These are phyloP conservation scores for Adrianichthys oophorus DNA, from an alignment of 2,797 vertebrate genomes.

Conservation along the genomic window DNA sequence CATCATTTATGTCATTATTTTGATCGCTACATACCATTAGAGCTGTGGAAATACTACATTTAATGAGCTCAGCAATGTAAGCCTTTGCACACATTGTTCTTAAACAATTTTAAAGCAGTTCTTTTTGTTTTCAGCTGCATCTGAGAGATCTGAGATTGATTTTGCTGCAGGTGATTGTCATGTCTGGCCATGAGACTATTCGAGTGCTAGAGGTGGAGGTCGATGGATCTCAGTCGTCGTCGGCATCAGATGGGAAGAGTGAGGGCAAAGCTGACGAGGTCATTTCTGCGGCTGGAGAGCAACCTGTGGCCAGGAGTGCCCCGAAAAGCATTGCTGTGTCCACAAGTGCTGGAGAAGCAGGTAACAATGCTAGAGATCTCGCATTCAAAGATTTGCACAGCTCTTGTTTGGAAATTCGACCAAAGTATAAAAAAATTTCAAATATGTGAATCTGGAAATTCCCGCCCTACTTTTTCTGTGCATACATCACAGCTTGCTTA, in stretches of 20 bases:
- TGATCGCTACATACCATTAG: constrained; percentile 7
- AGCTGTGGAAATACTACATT: constrained; percentile 5
- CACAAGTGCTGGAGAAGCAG: constrained; percentile 49
- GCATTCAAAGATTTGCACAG: no score
- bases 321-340: constrained; percentile 43
- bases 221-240: constrained; percentile 75
- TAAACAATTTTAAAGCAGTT: not conserved
- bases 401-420: no score
- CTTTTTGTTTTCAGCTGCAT: not conserved
- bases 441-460: no score
- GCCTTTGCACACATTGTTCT: not conserved
- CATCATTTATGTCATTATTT: constrained; percentile 25
- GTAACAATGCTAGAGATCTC: constrained; percentile 42
- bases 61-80: constrained; percentile 2
- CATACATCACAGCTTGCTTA: not conserved
- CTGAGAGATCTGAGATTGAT: constrained; percentile 5
- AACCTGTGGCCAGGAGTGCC: constrained; percentile 32
- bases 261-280: constrained; percentile 60
- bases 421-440: no score
- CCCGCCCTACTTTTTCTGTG: no score
- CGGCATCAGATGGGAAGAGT: constrained; percentile 53
- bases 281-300: constrained; percentile 43
- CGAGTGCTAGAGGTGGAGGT: constrained; percentile 93
- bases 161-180: constrained; percentile 89
- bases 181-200: constrained; percentile 96